Conservation (phyloP, 2,797 vertebrate species). For the Cuculus canorus region DNA sequence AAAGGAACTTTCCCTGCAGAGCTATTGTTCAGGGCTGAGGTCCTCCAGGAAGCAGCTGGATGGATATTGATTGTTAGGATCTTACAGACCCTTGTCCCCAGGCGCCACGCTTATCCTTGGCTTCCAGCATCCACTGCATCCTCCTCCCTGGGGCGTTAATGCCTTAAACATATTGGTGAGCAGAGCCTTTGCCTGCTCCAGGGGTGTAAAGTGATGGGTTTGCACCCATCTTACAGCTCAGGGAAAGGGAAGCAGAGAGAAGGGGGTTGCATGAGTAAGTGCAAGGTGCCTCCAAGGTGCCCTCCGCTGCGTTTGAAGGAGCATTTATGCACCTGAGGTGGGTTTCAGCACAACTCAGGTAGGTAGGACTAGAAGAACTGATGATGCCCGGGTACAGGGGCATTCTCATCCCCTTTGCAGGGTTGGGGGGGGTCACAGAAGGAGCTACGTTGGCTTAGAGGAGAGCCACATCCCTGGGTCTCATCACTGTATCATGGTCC, state of each 20-base stretch:
- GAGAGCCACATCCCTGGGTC: neutral
- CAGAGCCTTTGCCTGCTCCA: fast-evolving
- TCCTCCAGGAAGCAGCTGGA: constrained; percentile 67
- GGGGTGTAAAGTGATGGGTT: neutral
- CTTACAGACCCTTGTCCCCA: neutral
- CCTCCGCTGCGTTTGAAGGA: neutral
- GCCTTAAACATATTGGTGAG: neutral
- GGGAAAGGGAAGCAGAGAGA: neutral
- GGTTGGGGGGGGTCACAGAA: neutral
- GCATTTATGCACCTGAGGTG: neutral
- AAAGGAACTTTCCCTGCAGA: constrained; percentile 63
- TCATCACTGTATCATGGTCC: neutral
- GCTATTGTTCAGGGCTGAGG: constrained; percentile 35
- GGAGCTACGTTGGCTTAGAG: neutral
- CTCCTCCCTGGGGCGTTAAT: neutral
- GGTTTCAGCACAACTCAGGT: neutral
- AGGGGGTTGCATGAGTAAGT: fast-evolving
- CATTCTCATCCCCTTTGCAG: neutral
- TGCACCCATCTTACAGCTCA: neutral
- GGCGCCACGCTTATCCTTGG: neutral
- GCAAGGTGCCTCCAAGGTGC: neutral
- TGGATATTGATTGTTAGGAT: constrained; percentile 32
- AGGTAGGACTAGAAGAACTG: neutral
- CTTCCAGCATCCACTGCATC: neutral
- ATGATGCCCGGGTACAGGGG: fast-evolving